phyloP scores from a whole-genome alignment of 2,113 vertebrate species.

The Scomber scombrus region DNA sequence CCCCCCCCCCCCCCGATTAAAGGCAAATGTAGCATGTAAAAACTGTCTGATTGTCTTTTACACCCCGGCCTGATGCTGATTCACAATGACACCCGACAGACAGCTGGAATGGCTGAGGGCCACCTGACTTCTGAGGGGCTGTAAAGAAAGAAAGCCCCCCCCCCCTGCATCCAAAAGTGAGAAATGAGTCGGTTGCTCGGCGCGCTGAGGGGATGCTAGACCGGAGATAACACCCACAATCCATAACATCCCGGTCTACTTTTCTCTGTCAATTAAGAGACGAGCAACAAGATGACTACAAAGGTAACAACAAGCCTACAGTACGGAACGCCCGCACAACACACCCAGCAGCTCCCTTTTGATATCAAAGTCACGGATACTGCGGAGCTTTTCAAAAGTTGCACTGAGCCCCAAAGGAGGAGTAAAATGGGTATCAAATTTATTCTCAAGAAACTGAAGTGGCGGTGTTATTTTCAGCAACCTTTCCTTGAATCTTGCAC shows the following conservation, averaged over 20 bases:
- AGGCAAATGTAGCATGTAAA: conserved; percentile 81
- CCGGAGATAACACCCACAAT: conserved; percentile 70
- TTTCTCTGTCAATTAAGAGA: conserved; percentile 67
- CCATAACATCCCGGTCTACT: conserved; percentile 54
- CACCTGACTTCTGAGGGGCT: conserved; percentile 75
- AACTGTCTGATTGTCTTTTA: conserved; percentile 68
- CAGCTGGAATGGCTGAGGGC: conserved; percentile 83
- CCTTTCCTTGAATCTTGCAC: conserved; percentile 5
- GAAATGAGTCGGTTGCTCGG: conserved; percentile 59
- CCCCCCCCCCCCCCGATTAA: conserved; percentile 75
- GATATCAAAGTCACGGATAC: conserved; percentile 57
- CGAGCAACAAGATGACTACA: conserved; percentile 53
- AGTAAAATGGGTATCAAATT: conserved; percentile 20
- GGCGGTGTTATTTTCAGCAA: conserved; percentile 34
- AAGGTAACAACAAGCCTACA: conserved; percentile 57
- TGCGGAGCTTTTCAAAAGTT: conserved; percentile 55
- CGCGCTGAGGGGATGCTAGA: conserved; percentile 58
- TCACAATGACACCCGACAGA: conserved; percentile 79
- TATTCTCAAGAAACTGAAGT: conserved; percentile 34
- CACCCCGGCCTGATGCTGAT: conserved; percentile 75
- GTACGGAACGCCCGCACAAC: conserved; percentile 34
- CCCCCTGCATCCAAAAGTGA: conserved; percentile 61
- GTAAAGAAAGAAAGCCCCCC: conserved; percentile 45
- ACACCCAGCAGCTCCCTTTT: conserved; percentile 30
- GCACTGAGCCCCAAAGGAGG: conserved; percentile 47